A percentile compares a stretch with the other conserved stretches of the same genome.
These are phyloP conservation scores for Tetranychus piercei DNA, from an alignment of 2,888 invertebrate species.

Conservation along the genomic window DNA sequence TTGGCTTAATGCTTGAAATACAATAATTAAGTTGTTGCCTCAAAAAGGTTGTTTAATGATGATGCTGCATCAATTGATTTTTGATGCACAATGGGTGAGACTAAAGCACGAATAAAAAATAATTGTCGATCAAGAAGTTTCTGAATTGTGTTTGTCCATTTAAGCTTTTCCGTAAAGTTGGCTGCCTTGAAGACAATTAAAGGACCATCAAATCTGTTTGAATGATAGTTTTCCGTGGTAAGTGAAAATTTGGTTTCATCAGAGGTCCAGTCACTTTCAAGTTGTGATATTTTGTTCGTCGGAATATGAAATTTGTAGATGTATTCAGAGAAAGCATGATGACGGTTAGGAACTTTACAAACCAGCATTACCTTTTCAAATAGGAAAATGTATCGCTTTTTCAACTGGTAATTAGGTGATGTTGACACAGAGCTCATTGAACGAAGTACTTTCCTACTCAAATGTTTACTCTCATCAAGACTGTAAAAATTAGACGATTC, in stretches of 20 bases:
- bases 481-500: not conserved
- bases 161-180: slow-evolving; percentile 50
- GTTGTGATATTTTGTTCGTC: slow-evolving; percentile 80
- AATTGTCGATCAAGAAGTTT: slow-evolving; percentile 77
- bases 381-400: slow-evolving; percentile 84
- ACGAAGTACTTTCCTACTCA: not conserved
- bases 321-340: slow-evolving; percentile 79
- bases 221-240: slow-evolving; percentile 59
- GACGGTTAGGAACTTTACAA: slow-evolving; percentile 47
- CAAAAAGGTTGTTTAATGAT: too few species aligned
- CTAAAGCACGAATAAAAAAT: slow-evolving; percentile 78
- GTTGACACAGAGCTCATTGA: not conserved
- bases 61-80: slow-evolving; percentile 33
- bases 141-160: slow-evolving; percentile 66
- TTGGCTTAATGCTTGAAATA: too few species aligned
- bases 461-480: slow-evolving; percentile 6
- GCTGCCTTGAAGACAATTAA: slow-evolving; percentile 58
- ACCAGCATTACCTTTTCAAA: slow-evolving; percentile 96
- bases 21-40: too few species aligned
- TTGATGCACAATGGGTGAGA: slow-evolving; percentile 80
- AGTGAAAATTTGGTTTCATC: slow-evolving; percentile 54
- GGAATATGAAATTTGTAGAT: slow-evolving; percentile 88
- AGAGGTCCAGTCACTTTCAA: slow-evolving; percentile 39
- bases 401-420: slow-evolving; percentile 37
- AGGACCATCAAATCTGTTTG: slow-evolving; percentile 42